Percentiles rank a stretch among this genome's conserved stretches.
Conservation (phyloP, 2,113 vertebrate genomes). For the Notechis scutatus region DNA sequence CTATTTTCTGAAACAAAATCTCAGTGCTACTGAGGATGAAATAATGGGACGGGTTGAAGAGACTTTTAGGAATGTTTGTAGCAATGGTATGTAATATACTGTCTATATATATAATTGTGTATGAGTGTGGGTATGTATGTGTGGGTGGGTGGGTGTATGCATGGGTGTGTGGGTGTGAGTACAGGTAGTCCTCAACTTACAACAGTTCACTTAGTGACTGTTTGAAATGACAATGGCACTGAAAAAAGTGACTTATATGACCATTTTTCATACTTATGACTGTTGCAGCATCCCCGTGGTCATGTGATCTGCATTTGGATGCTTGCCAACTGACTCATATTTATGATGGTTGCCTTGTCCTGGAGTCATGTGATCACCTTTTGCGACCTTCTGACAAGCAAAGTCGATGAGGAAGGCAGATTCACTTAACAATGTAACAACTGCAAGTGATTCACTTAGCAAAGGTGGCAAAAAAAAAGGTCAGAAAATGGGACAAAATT, state of each 20-base stretch:
- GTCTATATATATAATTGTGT: no score
- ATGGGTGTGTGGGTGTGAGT: background rate
- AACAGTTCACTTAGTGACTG: background rate
- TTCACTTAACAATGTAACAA: background rate
- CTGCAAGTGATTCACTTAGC: background rate
- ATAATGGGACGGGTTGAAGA: conserved; percentile 69
- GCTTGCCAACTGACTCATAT: background rate
- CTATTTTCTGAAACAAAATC: conserved; percentile 74
- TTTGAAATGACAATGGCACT: background rate
- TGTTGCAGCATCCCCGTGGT: background rate
- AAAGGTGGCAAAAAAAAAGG: background rate
- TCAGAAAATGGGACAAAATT: background rate
- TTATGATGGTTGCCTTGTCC: background rate
- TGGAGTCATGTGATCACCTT: background rate
- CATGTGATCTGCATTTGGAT: background rate
- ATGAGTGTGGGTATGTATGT: background rate
- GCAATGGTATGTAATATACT: background rate
- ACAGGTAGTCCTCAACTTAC: background rate
- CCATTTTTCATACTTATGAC: background rate
- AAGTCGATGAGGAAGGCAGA: background rate
- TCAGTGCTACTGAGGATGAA: conserved; percentile 65
- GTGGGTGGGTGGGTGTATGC: background rate
- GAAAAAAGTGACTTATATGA: background rate
- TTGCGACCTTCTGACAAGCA: background rate
- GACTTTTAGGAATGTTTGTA: conserved; percentile 20